phyloP scores from a whole-genome alignment of 2,113 vertebrate species.

The Globicephala melas region DNA sequence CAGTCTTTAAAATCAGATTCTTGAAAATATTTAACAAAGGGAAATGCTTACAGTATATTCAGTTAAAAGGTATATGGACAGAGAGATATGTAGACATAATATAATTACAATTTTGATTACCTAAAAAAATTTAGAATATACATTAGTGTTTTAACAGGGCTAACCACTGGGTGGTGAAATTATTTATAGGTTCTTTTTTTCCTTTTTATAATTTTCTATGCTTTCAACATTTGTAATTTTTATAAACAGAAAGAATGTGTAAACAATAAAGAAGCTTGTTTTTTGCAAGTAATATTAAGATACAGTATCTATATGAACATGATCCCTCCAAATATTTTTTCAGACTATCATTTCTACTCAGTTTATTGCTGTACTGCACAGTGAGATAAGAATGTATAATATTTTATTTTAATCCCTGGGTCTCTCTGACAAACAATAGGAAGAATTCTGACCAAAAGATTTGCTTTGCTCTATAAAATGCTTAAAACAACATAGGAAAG shows the following conservation, averaged over 20 bases:
- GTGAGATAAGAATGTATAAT: neutral
- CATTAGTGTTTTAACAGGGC: neutral
- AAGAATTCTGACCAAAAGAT: neutral
- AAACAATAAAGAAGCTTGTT: neutral
- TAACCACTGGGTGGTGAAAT: neutral
- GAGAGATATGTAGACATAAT: neutral
- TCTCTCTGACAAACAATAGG: neutral
- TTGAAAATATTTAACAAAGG: neutral
- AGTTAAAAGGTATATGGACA: neutral
- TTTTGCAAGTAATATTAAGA: neutral
- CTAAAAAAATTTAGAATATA: neutral
- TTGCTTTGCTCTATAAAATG: neutral
- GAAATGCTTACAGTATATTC: neutral
- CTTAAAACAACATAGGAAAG: neutral
- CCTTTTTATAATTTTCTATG: neutral
- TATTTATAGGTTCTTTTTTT: neutral
- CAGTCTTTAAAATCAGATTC: neutral
- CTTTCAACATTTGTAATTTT: neutral
- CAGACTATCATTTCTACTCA: neutral
- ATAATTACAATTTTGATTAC: neutral
- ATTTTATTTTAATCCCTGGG: neutral
- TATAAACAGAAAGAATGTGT: neutral
- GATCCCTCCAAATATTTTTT: neutral
- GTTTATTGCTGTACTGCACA: neutral
- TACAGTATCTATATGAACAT: neutral